Percentiles rank a stretch among this genome's conserved stretches.
These are phyloP conservation scores for Esperia sulphurella DNA, from an alignment of 2,888 invertebrate genomes.

Conservation along the genomic window DNA sequence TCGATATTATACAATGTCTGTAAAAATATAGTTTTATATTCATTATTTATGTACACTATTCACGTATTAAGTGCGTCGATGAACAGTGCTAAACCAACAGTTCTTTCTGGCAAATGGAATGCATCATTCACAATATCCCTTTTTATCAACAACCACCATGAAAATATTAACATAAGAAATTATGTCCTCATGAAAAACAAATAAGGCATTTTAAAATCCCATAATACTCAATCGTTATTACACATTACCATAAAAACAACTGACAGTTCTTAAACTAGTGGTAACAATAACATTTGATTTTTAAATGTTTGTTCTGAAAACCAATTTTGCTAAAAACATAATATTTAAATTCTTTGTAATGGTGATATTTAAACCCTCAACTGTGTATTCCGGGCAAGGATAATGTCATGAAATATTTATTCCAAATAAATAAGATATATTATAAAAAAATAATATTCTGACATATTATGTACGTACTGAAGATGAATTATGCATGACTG, in stretches of 20 bases:
- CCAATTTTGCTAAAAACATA: slow-evolving; percentile 18
- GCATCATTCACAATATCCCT: slow-evolving; percentile 69
- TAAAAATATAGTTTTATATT: slow-evolving; percentile 57
- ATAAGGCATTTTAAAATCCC: slow-evolving; percentile 35
- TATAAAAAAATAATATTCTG: background rate
- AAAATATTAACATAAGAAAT: slow-evolving; percentile 54
- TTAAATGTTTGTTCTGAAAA: slow-evolving; percentile 44
- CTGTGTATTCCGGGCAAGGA: slow-evolving; percentile 8
- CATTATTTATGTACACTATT: slow-evolving; percentile 38
- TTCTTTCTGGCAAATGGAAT: slow-evolving; percentile 68
- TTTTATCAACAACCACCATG: slow-evolving; percentile 54
- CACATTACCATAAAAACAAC: slow-evolving; percentile 54
- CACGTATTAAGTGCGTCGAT: slow-evolving; percentile 60
- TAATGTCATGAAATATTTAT: slow-evolving; percentile 1
- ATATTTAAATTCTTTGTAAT: background rate
- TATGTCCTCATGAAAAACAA: slow-evolving; percentile 48
- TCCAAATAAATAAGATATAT: slow-evolving; percentile 1
- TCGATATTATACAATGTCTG: slow-evolving; percentile 45
- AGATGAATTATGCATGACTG: slow-evolving; percentile 10
- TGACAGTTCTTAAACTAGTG: slow-evolving; percentile 72
- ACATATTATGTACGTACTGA: slow-evolving; percentile 2
- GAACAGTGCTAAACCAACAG: slow-evolving; percentile 68
- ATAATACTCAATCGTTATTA: slow-evolving; percentile 30
- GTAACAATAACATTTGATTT: slow-evolving; percentile 66
- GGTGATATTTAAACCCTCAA: slow-evolving; percentile 1